Base-by-base conservation (phyloP, 2,797 vertebrate species). In the Peromyscus melanophrys region DNA sequence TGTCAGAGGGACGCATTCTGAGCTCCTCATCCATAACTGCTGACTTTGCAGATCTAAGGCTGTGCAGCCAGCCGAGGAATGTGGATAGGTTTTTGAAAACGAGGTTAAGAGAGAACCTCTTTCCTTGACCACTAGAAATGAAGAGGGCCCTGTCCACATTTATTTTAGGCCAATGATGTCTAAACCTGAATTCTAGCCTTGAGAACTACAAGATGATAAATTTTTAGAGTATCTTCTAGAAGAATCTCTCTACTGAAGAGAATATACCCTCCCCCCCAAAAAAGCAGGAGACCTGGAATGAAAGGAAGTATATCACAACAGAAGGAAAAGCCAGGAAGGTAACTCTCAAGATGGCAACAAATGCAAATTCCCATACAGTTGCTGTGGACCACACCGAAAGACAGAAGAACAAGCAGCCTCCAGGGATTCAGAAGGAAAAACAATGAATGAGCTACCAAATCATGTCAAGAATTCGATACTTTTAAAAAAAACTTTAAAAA, bases 401-500 rank as follows among this genome's bases (percentile, higher is more conserved):
- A 52, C 9, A 17, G 9, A 81, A 46, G 3, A 61, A 14, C 13
- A 11, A 49, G 11, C 3, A 67, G 6, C 3, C 29, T 1, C 40
- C 4, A n/a, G 9, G n/a, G 14, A 80, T 23, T 80, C 27, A 21
- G 46, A 63, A 37, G 34, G 4, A 31, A 31, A 85, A 49, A 23
- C 61, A 31, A 8, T 67, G 31, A 67, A 34, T 3, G 23, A 21
- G 43, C 17, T 34, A 34, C 49, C 43, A 85, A 67, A 85, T 43
- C 61, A 67, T 49, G 29, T 4, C 29, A n/a, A 67, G 61, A 67
- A 67, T 84, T 85, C 13, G 61, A 94, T 40, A 52, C 55, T 80
- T 82, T 88, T 84, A 75, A 37, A 43, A 75, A 82, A 91, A 52
- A 13, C 52, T 90, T 6, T 71, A 59, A 87, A 40, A 86, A 90